These are phyloP conservation scores for Noctilio leporinus DNA, from an alignment of 2,113 vertebrate species.

Conservation along the genomic window DNA sequence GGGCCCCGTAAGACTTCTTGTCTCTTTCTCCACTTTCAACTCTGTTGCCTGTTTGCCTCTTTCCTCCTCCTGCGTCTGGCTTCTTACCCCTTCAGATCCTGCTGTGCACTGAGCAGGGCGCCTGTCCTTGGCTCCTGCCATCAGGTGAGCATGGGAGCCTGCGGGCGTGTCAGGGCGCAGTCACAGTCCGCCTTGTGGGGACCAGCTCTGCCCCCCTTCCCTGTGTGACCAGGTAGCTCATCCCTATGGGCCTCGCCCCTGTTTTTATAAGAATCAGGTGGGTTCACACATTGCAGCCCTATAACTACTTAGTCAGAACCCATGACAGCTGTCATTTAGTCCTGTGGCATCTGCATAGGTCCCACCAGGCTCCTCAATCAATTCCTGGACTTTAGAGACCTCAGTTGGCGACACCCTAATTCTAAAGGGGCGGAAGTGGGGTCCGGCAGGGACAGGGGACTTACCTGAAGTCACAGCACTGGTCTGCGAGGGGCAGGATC, in stretches of 20 bases:
- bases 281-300: neutral
- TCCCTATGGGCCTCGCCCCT: no score
- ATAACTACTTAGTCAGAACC: neutral
- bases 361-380: no score
- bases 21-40: neutral
- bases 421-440: neutral
- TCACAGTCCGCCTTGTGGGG: neutral
- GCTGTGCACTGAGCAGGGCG: neutral
- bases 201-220: neutral
- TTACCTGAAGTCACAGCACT: neutral
- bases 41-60: neutral
- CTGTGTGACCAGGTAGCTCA: neutral
- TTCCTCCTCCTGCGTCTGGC: neutral
- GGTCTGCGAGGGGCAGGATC: no score
- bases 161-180: neutral
- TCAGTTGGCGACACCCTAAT: neutral
- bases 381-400: neutral
- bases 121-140: neutral
- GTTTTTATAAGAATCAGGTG: neutral
- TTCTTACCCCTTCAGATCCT: neutral
- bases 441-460: neutral
- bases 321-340: neutral
- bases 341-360: accelerated
- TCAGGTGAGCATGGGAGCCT: neutral
- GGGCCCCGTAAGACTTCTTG: neutral